Evolutionary conservation across 1,140 invertebrate species (phyloP).

Genomic region (Delia radicum): DNA sequence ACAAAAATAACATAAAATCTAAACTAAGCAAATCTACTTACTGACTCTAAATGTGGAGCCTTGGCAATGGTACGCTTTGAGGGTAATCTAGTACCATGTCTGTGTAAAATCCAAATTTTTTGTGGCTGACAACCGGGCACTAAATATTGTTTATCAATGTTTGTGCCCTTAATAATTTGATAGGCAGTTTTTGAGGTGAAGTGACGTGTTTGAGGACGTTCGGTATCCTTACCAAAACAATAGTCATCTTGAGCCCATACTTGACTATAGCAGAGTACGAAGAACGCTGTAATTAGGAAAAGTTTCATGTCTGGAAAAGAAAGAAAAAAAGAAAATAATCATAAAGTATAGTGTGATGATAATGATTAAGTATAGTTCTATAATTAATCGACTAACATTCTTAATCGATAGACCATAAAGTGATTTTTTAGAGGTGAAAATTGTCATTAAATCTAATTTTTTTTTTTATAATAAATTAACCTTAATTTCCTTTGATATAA

Average conservation of each 20-base stretch:
- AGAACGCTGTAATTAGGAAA: constrained; percentile 35
- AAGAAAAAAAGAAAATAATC: not conserved
- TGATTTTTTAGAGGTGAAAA: not conserved
- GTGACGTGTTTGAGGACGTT: constrained; percentile 60
- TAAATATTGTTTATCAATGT: constrained; percentile 57
- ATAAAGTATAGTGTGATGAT: too few species aligned
- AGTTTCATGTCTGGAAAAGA: constrained; percentile 38
- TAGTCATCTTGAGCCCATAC: constrained; percentile 56
- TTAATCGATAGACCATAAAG: too few species aligned
- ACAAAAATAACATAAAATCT: not conserved
- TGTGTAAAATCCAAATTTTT: constrained; percentile 65
- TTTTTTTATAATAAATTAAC: too few species aligned
- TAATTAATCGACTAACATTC: too few species aligned
- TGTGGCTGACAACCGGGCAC: constrained; percentile 64
- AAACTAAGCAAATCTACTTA: constrained; percentile 43
- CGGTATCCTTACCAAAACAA: constrained; percentile 62
- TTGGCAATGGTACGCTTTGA: constrained; percentile 58
- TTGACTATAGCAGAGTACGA: constrained; percentile 28
- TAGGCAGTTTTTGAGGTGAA: constrained; percentile 68
- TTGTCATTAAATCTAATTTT: not conserved
- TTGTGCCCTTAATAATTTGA: constrained; percentile 60
- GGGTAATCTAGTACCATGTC: constrained; percentile 67
- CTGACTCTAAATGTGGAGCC: constrained; percentile 58
- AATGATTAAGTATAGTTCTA: too few species aligned
- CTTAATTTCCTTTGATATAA: too few species aligned